Conservation (phyloP, 2,888 invertebrate genomes). For the Stomorhina lunata region DNA sequence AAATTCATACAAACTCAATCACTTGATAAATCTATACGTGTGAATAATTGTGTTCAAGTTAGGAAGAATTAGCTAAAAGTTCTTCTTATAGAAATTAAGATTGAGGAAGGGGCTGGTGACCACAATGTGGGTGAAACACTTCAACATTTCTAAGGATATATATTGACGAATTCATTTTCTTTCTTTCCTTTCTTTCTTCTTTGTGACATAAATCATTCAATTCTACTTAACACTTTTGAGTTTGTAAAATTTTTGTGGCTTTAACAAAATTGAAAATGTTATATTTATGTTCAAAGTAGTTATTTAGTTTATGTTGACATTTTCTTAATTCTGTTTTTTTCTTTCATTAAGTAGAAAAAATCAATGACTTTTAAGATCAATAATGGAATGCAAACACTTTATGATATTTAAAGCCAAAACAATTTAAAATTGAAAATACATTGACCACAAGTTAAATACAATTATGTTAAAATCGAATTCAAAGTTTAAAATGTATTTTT, state of each 20-base stretch:
- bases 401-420: not conserved
- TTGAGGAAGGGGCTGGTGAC: not conserved
- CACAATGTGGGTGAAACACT: not conserved
- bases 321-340: too few species aligned
- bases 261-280: not conserved
- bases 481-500: too few species aligned
- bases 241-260: not conserved
- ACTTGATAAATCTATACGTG: not conserved
- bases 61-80: not conserved
- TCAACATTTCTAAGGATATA: not conserved
- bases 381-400: not conserved
- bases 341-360: not conserved
- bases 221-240: not conserved
- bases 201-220: not conserved
- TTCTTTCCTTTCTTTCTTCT: not conserved
- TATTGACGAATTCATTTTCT: not conserved
- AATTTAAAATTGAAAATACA: too few species aligned
- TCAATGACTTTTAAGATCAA: not conserved
- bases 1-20: constrained; percentile 1
- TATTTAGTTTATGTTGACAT: too few species aligned
- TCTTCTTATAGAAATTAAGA: not conserved
- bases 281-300: not conserved
- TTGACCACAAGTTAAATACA: too few species aligned
- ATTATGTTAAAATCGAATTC: too few species aligned
- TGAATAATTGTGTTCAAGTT: not conserved